Conservation (phyloP, 2,888 invertebrate species). For the Drosophila leonis region DNA sequence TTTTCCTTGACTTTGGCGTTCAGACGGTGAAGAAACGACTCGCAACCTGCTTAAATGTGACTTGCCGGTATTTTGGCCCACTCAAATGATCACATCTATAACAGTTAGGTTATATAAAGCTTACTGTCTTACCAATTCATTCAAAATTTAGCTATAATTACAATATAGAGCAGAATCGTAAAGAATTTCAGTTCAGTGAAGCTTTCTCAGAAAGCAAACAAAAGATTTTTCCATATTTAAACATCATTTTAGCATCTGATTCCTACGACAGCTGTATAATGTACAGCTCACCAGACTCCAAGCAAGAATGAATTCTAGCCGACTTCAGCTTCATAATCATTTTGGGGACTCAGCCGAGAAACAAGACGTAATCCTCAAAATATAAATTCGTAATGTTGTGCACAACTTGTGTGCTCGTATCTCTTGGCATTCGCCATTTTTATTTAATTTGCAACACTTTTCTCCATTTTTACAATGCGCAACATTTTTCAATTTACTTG, state of each 20-base stretch:
- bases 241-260: not conserved
- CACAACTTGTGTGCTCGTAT: slow-evolving; percentile 36
- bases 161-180: not conserved
- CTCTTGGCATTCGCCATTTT: slow-evolving; percentile 69
- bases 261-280: not conserved
- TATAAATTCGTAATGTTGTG: slow-evolving; percentile 25
- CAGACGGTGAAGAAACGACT: too few species aligned
- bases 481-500: slow-evolving; percentile 78
- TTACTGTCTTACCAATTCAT: too few species aligned
- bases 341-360: not conserved
- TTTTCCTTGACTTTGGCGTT: too few species aligned
- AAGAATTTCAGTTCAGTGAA: not conserved
- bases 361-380: slow-evolving; percentile 6
- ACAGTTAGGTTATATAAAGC: too few species aligned
- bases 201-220: not conserved
- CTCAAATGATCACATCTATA: too few species aligned
- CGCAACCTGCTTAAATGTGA: too few species aligned
- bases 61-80: too few species aligned
- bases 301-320: not conserved
- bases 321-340: not conserved
- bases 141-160: too few species aligned
- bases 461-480: slow-evolving; percentile 57
- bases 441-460: slow-evolving; percentile 74
- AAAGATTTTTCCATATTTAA: not conserved
- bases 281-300: not conserved